Evolutionary conservation across 1,140 invertebrate species (phyloP).

Genomic region (Drosophila parabipectinata): DNA sequence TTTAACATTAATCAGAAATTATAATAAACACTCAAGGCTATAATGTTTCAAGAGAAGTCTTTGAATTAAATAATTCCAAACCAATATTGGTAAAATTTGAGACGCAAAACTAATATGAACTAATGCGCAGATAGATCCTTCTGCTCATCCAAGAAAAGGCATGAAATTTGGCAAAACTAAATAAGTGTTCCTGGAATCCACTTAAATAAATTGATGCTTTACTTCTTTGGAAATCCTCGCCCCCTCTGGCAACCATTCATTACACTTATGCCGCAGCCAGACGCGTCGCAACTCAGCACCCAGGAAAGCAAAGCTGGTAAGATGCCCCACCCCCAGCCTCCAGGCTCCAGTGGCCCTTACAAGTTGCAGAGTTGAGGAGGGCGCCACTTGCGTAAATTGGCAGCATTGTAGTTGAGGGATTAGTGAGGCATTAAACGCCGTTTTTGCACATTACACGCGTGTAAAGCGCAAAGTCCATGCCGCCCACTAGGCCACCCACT

Average conservation of each 20-base stretch:
- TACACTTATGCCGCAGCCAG: constrained; percentile 58
- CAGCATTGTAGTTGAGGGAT: constrained; percentile 82
- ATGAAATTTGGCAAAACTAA: constrained; percentile 32
- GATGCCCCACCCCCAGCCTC: not conserved
- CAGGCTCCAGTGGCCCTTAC: not conserved
- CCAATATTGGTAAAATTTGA: not conserved
- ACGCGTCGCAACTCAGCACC: constrained; percentile 30
- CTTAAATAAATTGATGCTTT: constrained; percentile 80
- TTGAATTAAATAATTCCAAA: too few relatives aligned
- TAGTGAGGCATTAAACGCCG: constrained; percentile 80
- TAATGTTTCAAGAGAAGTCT: too few relatives aligned
- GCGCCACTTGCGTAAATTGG: constrained; percentile 79
- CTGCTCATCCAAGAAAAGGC: constrained; percentile 1
- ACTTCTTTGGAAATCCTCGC: constrained; percentile 60
- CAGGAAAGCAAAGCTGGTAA: not conserved
- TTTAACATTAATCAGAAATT: too few relatives aligned
- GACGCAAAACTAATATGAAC: not conserved
- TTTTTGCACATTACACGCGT: constrained; percentile 82
- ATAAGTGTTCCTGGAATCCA: constrained; percentile 62
- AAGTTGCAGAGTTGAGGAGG: constrained; percentile 13
- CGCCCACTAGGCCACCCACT: constrained; percentile 38
- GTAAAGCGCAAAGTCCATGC: constrained; percentile 74
- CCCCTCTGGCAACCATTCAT: constrained; percentile 45
- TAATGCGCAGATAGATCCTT: not conserved
- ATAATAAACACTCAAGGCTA: too few relatives aligned